Evolutionary conservation across 2,888 invertebrate genomes (phyloP).

Genomic region (Catocala nupta): DNA sequence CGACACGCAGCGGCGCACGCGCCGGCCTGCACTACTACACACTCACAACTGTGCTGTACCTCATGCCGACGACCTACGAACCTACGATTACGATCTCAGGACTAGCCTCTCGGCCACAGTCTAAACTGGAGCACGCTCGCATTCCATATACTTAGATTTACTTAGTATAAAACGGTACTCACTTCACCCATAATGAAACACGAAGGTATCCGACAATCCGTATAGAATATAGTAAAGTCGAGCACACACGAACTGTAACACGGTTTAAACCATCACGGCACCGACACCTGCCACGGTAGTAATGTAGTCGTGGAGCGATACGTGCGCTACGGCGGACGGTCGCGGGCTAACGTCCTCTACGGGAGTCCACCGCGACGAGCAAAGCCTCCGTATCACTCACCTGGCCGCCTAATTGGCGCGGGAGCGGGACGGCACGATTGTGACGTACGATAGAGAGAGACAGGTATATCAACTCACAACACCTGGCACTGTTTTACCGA

Average conservation of each 20-base stretch:
- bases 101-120: slow-evolving; percentile 62
- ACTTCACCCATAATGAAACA: slow-evolving; percentile 80
- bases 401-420: slow-evolving; percentile 70
- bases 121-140: slow-evolving; percentile 72
- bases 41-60: slow-evolving; percentile 45
- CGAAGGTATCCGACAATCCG: slow-evolving; percentile 54
- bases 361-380: slow-evolving; percentile 45
- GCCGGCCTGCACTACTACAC: slow-evolving; percentile 29
- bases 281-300: slow-evolving; percentile 70
- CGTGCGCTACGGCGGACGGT: slow-evolving; percentile 69
- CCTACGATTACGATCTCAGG: slow-evolving; percentile 71
- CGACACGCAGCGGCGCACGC: slow-evolving; percentile 53
- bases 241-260: slow-evolving; percentile 71
- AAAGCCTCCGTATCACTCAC: slow-evolving; percentile 65
- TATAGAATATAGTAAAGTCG: slow-evolving; percentile 46
- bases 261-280: slow-evolving; percentile 77
- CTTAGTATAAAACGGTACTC: slow-evolving; percentile 63
- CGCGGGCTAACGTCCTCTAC: slow-evolving; percentile 80
- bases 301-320: slow-evolving; percentile 50
- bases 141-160: slow-evolving; percentile 53
- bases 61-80: slow-evolving; percentile 81
- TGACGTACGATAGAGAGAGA: slow-evolving; percentile 72
- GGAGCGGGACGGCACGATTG: slow-evolving; percentile 68
- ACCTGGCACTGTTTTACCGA: slow-evolving; percentile 75
- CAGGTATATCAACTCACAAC: slow-evolving; percentile 64